Evolutionary conservation across 2,888 invertebrate genomes (phyloP).

Genomic region (Sceliomorpha sp.): DNA sequence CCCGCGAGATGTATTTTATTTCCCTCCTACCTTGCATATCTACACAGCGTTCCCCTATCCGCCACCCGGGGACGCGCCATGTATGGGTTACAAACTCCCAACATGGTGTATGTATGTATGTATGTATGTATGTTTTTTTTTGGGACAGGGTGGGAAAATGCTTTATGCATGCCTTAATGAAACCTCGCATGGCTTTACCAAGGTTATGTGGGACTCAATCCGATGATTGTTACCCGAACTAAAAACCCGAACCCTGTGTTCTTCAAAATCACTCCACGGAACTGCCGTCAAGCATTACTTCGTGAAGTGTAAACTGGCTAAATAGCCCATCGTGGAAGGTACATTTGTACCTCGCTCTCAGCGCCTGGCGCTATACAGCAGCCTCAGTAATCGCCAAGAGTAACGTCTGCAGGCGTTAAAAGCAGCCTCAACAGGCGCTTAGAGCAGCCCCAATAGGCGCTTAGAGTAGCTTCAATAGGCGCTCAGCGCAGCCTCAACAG

Average conservation of each 20-base stretch:
- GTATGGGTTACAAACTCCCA: conserved; percentile 20
- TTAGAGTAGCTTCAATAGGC: too few relatives aligned
- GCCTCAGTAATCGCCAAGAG: too few relatives aligned
- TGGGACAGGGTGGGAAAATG: conserved; percentile 11
- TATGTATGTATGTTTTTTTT: conserved; percentile 10
- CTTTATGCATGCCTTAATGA: conserved; percentile 15
- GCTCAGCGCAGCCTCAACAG: too few relatives aligned
- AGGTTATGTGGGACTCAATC: conserved; percentile 24
- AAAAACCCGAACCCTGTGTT: conserved; percentile 22
- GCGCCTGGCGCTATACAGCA: too few relatives aligned
- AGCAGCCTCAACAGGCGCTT: too few relatives aligned
- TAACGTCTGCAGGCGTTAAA: too few relatives aligned
- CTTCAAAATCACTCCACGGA: conserved; percentile 12
- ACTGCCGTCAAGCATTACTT: conserved; percentile 36
- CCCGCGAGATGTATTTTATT: conserved; percentile 14
- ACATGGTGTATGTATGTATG: conserved; percentile 2
- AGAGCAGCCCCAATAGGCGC: too few relatives aligned
- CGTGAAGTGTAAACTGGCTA: conserved; percentile 3
- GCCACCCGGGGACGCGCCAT: too few relatives aligned
- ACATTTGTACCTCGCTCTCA: too few relatives aligned
- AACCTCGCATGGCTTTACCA: conserved; percentile 9
- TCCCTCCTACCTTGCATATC: conserved; percentile 10
- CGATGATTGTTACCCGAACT: conserved; percentile 19
- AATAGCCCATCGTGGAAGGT: not conserved
- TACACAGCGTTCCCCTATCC: too few relatives aligned